Percentiles rank a stretch among this genome's conserved stretches.
Conservation (phyloP, 2,797 vertebrate genomes). For the Chelon labrosus region DNA sequence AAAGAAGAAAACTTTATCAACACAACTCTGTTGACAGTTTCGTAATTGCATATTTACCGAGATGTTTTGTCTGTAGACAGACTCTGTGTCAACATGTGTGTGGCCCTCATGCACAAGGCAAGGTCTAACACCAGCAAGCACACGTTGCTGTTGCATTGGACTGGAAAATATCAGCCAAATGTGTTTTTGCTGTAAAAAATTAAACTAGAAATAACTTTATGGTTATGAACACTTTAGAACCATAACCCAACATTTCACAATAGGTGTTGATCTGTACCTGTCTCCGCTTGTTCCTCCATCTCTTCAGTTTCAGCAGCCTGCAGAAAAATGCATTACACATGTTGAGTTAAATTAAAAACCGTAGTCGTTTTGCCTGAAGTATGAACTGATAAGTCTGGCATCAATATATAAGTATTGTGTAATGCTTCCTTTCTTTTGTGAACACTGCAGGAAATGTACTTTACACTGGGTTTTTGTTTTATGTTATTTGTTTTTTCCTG, state of each 20-base stretch:
- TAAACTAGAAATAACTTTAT: too few relatives aligned
- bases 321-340: constrained; percentile 29
- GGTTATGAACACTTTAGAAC: background rate
- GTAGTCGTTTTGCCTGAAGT: background rate
- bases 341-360: background rate
- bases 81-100: too few relatives aligned
- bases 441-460: too few relatives aligned
- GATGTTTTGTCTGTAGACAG: too few relatives aligned
- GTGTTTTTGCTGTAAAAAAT: background rate
- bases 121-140: background rate
- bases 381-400: too few relatives aligned
- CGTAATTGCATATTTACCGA: too few relatives aligned
- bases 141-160: background rate
- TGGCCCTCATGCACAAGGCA: too few relatives aligned
- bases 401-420: too few relatives aligned
- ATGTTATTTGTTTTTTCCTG: too few relatives aligned
- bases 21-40: background rate
- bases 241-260: background rate
- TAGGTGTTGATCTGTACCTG: constrained; percentile 51
- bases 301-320: constrained; percentile 64
- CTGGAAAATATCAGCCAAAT: background rate
- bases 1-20: constrained; percentile 14
- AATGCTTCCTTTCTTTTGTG: too few relatives aligned
- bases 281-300: constrained; percentile 68
- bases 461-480: too few relatives aligned